Conservation (phyloP, 2,888 invertebrate species). For the Allophyes oxyacanthae region DNA sequence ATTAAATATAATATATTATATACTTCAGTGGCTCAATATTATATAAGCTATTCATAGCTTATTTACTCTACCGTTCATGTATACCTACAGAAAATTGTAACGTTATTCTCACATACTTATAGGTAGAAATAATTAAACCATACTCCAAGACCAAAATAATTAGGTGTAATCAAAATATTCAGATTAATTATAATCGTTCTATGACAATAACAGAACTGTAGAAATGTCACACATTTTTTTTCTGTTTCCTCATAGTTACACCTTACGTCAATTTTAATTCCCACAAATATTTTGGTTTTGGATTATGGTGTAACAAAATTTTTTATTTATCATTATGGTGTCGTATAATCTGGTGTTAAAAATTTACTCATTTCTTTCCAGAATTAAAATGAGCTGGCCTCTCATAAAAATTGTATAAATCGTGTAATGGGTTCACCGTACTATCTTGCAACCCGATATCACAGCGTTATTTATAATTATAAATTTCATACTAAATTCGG, state of each 20-base stretch:
- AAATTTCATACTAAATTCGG: constrained; percentile 73
- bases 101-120: constrained; percentile 64
- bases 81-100: constrained; percentile 74
- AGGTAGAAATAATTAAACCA: constrained; percentile 66
- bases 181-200: constrained; percentile 57
- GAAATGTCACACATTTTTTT: constrained; percentile 44
- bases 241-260: constrained; percentile 16
- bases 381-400: constrained; percentile 75
- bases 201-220: constrained; percentile 67
- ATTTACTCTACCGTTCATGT: constrained; percentile 80
- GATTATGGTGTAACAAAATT: constrained; percentile 70
- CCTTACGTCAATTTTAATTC: constrained; percentile 34
- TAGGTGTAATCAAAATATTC: constrained; percentile 52
- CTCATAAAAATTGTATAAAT: constrained; percentile 62
- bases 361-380: constrained; percentile 58
- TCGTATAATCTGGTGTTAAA: constrained; percentile 45
- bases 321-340: constrained; percentile 35
- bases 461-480: constrained; percentile 56
- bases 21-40: constrained; percentile 88
- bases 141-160: constrained; percentile 79
- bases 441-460: constrained; percentile 50
- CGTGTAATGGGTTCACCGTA: constrained; percentile 54
- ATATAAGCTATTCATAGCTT: constrained; percentile 86
- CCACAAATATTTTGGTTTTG: constrained; percentile 73
- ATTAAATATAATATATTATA: constrained; percentile 85